A percentile compares a stretch with the other conserved stretches of the same genome.
Evolutionary conservation across 2,888 invertebrate genomes (phyloP).

Genomic region (Acanthacorydalis orientalis): DNA sequence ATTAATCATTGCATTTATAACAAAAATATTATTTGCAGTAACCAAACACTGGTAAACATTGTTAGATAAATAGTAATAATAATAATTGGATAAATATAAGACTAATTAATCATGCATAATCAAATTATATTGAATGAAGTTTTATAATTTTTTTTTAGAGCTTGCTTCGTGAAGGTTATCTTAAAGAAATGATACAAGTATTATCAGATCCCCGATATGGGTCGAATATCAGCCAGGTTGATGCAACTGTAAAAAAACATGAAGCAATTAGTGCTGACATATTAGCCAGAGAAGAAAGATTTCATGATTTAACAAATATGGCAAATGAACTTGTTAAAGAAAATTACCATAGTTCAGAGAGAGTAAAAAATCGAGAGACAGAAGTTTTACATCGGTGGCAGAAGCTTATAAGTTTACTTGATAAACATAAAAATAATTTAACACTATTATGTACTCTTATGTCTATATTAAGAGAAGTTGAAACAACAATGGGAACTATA

Average conservation of each 20-base stretch:
- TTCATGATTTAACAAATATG: slow-evolving; percentile 86
- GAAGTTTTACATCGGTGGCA: slow-evolving; percentile 79
- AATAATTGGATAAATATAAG: too few species aligned
- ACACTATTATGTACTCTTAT: slow-evolving; percentile 69
- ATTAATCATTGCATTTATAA: too few species aligned
- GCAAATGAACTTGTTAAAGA: slow-evolving; percentile 81
- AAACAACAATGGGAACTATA: slow-evolving; percentile 70
- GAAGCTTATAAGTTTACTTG: slow-evolving; percentile 65
- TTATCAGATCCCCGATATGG: slow-evolving; percentile 83
- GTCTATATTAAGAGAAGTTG: slow-evolving; percentile 79
- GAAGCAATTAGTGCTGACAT: slow-evolving; percentile 97
- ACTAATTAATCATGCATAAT: too few species aligned
- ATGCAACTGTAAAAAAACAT: slow-evolving; percentile 95
- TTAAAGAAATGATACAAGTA: slow-evolving; percentile 95
- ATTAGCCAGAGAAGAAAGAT: slow-evolving; percentile 80
- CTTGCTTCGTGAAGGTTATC: slow-evolving; percentile 81
- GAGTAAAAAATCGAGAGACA: slow-evolving; percentile 41
- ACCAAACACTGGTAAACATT: too few species aligned
- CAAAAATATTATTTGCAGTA: too few species aligned
- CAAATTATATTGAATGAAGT: too few species aligned
- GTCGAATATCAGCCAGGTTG: slow-evolving; percentile 79
- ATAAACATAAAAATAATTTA: slow-evolving; percentile 63
- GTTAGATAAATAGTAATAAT: too few species aligned
- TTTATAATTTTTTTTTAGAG: slow-evolving; percentile 32
- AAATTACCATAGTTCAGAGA: slow-evolving; percentile 78